Base-by-base conservation (phyloP, 2,888 invertebrate species). In the Mechanitis messenoides region DNA sequence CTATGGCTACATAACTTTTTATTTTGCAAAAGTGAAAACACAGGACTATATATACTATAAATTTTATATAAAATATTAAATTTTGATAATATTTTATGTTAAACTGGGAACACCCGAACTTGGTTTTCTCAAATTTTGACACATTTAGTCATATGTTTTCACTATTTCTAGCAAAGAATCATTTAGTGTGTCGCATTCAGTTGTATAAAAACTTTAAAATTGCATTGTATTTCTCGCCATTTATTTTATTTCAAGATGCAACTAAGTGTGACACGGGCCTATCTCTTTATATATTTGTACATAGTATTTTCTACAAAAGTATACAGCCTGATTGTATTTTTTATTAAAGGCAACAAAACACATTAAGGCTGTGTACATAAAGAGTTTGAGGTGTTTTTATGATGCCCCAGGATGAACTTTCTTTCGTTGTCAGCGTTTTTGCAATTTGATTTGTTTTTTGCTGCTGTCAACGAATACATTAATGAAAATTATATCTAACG, bases 401-500 rank as follows among this genome's bases (percentile, higher is more conserved):
- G 50, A 31, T 31, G 11, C 53, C 11, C 53, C 33, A 28, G 28
- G 33, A 28, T 58, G 50, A 53, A 59, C 31, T 59, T 28, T 55
- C 12, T 9, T 50, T 58, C 31, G 35, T 55, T 33, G 59, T 42
- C 59, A 61, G 63, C 50, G 12, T 45, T 45, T 66, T 50, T 65
- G 61, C 62, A 56, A 53, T 63, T 64, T 59, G 55, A 33, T 64
- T 60, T 20, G 50, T 59, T 59, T 63, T 58, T 35, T 61, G 42
- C 50, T 56, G 64, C 64, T 67, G 63, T 64, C 61, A 59, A n/a
- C 4, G 11, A 2, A 31, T 12, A 6, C 12, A 7, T 28, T n/a
- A 7, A 0, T 3, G 3, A 45, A 7, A n/a, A 2, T 6, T 42
- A 3, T 12, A 33, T 69, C 74, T 73, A 65, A 74, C 58, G 33